Conservation (phyloP, 92 coral and sea anemone species). For the Epizoanthus ramosus region DNA sequence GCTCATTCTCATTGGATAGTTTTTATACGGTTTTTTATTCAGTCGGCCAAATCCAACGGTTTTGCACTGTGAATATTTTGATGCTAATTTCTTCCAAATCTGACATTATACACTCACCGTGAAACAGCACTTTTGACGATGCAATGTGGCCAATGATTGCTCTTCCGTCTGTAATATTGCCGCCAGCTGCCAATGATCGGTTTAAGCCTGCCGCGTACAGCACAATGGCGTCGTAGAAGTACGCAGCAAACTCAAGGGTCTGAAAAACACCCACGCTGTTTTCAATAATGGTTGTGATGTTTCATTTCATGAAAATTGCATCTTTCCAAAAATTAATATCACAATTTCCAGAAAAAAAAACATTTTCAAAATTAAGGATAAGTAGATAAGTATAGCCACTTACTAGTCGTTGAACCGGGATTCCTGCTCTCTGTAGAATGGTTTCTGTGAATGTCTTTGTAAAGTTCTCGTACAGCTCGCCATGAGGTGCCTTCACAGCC, state of each 20-base stretch:
- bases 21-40: no score
- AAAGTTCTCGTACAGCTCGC: conserved; percentile 21
- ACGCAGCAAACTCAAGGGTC: conserved; percentile 39
- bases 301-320: no score
- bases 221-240: conserved; percentile 26
- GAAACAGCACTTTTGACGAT: conserved; percentile 13
- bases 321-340: no score
- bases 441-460: conserved; percentile 4
- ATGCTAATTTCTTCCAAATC: no score
- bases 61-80: no score
- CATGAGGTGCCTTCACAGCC: conserved; percentile 40
- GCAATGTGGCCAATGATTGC: neutral
- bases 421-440: conserved; percentile 7
- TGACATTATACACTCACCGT: neutral
- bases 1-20: no score
- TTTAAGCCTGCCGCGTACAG: conserved; percentile 29
- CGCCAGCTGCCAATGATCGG: conserved; percentile 6
- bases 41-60: no score
- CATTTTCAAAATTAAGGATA: no score
- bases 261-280: neutral
- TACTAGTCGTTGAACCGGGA: conserved; percentile 8
- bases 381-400: neutral
- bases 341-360: no score
- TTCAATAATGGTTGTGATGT: no score
- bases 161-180: conserved; percentile 12